phyloP scores from a whole-genome alignment of 2,888 invertebrate genomes.

The Alsophila aescularia region DNA sequence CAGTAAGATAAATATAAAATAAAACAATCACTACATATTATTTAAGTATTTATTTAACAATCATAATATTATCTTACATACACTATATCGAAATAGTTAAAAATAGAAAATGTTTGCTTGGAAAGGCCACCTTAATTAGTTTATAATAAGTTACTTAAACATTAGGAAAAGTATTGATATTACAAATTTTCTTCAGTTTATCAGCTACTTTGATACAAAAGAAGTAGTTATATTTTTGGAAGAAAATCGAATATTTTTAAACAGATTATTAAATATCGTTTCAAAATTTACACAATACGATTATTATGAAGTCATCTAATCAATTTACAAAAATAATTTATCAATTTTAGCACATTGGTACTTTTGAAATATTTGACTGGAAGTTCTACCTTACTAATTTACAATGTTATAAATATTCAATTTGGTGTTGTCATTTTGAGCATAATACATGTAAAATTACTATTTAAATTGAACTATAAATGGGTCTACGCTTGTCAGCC shows the following conservation, averaged over 20 bases:
- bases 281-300: too few species aligned
- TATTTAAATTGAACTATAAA: constrained; percentile 6
- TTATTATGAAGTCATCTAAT: neutral
- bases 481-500: neutral
- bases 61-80: constrained; percentile 68
- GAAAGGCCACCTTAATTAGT: constrained; percentile 77
- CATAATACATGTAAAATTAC: constrained; percentile 19
- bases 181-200: constrained; percentile 16
- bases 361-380: neutral
- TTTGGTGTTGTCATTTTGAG: constrained; percentile 27
- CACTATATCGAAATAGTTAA: constrained; percentile 76
- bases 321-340: constrained; percentile 36
- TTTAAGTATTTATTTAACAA: constrained; percentile 52
- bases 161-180: constrained; percentile 26
- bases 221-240: constrained; percentile 16
- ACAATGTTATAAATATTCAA: constrained; percentile 12
- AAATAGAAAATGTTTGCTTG: constrained; percentile 77
- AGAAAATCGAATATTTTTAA: constrained; percentile 13
- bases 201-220: constrained; percentile 11
- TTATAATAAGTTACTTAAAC: constrained; percentile 40
- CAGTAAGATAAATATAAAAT: too few species aligned
- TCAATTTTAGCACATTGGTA: constrained; percentile 32
- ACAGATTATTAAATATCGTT: constrained; percentile 1
- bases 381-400: constrained; percentile 6
- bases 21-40: constrained; percentile 24